Percentiles rank a stretch among this genome's conserved stretches.
Conservation (phyloP, 2,797 vertebrate genomes). For the Poecilia gillii region DNA sequence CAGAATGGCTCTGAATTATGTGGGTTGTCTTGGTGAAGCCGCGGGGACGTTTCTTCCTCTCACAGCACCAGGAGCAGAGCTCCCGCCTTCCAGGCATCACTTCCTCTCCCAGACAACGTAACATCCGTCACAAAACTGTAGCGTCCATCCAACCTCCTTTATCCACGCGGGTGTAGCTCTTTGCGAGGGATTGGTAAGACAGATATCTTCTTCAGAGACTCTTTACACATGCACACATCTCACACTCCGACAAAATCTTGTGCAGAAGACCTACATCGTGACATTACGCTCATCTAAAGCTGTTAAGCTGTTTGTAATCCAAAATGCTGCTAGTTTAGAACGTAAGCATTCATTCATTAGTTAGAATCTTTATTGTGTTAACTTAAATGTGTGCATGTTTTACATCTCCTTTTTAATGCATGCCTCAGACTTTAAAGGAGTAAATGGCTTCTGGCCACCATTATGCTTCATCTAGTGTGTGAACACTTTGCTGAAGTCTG, state of each 20-base stretch:
- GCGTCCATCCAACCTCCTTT: neutral
- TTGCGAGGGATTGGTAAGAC: constrained; percentile 2
- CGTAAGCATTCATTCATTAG: too few species aligned
- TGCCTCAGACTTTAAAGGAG: too few species aligned
- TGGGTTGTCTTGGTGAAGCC: neutral
- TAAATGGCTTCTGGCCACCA: too few species aligned
- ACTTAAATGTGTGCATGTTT: too few species aligned
- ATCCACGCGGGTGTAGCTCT: neutral
- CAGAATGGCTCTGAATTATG: neutral
- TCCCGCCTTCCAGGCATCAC: constrained; percentile 1
- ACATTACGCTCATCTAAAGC: neutral
- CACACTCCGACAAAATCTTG: neutral
- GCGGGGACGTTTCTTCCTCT: neutral
- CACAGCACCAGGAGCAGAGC: neutral
- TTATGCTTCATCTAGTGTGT: too few species aligned
- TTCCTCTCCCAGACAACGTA: constrained; percentile 3
- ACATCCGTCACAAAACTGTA: constrained; percentile 17
- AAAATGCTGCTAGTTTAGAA: neutral
- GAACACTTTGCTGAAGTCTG: too few species aligned
- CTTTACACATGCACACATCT: neutral
- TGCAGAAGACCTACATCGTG: neutral
- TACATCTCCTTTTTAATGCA: too few species aligned
- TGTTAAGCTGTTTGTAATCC: neutral
- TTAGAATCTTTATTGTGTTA: too few species aligned
- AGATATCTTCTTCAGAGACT: neutral